phyloP scores from a whole-genome alignment of 2,888 invertebrate genomes.

The Tupiocoris notatus region DNA sequence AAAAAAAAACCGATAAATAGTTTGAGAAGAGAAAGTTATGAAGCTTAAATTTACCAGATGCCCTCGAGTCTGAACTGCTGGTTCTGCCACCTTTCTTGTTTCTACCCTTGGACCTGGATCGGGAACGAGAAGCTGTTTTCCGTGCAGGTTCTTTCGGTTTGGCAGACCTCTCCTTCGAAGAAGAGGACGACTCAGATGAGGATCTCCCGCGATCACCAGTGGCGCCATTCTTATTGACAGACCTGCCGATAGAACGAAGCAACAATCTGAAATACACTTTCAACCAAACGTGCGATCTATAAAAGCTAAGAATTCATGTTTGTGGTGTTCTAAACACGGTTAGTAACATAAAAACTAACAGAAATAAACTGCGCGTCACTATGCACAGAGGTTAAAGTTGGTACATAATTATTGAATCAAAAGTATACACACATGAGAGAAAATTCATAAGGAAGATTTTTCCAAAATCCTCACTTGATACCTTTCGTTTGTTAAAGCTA shows the following conservation, averaged over 20 bases:
- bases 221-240: constrained; percentile 44
- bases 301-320: too few species aligned
- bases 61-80: constrained; percentile 47
- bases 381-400: too few species aligned
- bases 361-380: too few species aligned
- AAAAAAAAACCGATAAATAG: neutral
- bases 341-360: too few species aligned
- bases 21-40: neutral
- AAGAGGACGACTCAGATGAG: constrained; percentile 48
- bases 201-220: constrained; percentile 47
- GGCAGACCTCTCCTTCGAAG: constrained; percentile 44
- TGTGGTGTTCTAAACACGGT: constrained; percentile 49
- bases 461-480: too few species aligned
- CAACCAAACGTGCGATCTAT: too few species aligned
- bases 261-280: too few species aligned
- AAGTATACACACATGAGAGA: too few species aligned
- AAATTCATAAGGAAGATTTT: too few species aligned
- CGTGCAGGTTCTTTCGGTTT: constrained; percentile 45
- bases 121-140: constrained; percentile 53
- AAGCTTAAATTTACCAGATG: constrained; percentile 36
- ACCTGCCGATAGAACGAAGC: constrained; percentile 36
- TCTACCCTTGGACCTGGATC: constrained; percentile 49
- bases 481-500: too few species aligned
- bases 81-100: constrained; percentile 35
- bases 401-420: too few species aligned